These are phyloP conservation scores for Heliconius aoede DNA, from an alignment of 2,888 invertebrate species.

Conservation along the genomic window DNA sequence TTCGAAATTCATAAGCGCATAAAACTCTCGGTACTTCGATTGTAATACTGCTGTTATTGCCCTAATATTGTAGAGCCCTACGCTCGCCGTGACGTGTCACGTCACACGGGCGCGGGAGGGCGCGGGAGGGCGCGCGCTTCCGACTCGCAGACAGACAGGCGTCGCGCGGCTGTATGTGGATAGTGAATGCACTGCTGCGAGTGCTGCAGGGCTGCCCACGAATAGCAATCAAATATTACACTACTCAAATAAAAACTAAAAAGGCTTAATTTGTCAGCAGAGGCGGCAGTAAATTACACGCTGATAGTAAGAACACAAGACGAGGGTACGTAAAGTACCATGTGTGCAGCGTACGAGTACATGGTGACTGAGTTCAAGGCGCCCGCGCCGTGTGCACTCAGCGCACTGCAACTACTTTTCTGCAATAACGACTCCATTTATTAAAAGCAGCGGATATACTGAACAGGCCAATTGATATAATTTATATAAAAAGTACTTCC, in stretches of 20 bases:
- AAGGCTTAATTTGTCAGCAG: neutral
- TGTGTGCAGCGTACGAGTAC: no score
- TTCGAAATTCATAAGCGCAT: constrained; percentile 27
- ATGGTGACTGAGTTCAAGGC: neutral
- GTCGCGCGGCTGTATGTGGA: constrained; percentile 28
- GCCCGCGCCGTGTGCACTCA: neutral
- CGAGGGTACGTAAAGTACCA: neutral
- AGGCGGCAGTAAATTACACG: neutral
- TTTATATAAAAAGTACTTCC: neutral
- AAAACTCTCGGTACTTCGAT: constrained; percentile 8
- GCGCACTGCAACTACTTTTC: neutral
- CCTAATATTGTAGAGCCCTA: neutral
- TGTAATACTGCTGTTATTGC: constrained; percentile 3
- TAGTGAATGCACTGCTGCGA: neutral
- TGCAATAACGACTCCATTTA: neutral
- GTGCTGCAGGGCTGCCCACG: neutral
- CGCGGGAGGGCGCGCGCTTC: constrained; percentile 18
- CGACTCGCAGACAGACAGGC: constrained; percentile 33
- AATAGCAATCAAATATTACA: neutral
- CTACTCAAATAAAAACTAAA: no score
- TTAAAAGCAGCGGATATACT: neutral
- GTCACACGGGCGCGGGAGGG: constrained; percentile 1
- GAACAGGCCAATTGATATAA: neutral
- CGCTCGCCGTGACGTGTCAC: neutral
- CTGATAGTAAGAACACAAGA: neutral